phyloP scores from a whole-genome alignment of 2,888 invertebrate genomes.

The Thumatha senex region DNA sequence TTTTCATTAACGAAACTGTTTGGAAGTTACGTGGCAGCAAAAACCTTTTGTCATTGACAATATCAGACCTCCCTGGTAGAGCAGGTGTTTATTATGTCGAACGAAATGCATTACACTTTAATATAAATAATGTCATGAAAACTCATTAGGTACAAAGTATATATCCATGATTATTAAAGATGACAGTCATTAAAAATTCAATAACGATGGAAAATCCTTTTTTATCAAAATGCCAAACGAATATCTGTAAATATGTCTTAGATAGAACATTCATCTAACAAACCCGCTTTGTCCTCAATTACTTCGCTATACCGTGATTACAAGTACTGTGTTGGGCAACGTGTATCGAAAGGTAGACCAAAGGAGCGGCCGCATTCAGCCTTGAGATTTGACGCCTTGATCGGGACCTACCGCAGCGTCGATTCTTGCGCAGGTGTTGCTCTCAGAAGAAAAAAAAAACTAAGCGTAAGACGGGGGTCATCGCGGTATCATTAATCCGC shows the following conservation, averaged over 20 bases:
- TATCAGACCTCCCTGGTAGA: slow-evolving; percentile 44
- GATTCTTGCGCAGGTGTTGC: slow-evolving; percentile 76
- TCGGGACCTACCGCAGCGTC: slow-evolving; percentile 81
- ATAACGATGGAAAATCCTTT: too few species aligned
- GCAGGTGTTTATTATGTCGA: slow-evolving; percentile 41
- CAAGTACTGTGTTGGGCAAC: slow-evolving; percentile 60
- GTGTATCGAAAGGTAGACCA: slow-evolving; percentile 65
- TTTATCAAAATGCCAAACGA: too few species aligned
- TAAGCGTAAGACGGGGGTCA: slow-evolving; percentile 74
- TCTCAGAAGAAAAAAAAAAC: slow-evolving; percentile 61
- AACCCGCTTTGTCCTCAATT: slow-evolving; percentile 46
- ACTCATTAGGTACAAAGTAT: too few species aligned
- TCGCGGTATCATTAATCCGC: slow-evolving; percentile 64
- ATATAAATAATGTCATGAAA: slow-evolving; percentile 11
- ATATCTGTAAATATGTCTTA: too few species aligned
- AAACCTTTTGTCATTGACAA: slow-evolving; percentile 26
- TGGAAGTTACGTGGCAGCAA: slow-evolving; percentile 32
- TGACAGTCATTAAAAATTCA: slow-evolving; percentile 12
- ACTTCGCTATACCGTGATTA: slow-evolving; percentile 55
- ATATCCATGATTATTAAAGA: background rate
- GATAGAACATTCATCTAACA: slow-evolving; percentile 19
- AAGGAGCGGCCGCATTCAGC: slow-evolving; percentile 66
- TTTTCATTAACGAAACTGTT: too few species aligned
- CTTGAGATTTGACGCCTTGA: slow-evolving; percentile 83
- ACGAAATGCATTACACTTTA: slow-evolving; percentile 32